phyloP scores from a whole-genome alignment of 2,113 vertebrate species.

The Bettongia penicillata region DNA sequence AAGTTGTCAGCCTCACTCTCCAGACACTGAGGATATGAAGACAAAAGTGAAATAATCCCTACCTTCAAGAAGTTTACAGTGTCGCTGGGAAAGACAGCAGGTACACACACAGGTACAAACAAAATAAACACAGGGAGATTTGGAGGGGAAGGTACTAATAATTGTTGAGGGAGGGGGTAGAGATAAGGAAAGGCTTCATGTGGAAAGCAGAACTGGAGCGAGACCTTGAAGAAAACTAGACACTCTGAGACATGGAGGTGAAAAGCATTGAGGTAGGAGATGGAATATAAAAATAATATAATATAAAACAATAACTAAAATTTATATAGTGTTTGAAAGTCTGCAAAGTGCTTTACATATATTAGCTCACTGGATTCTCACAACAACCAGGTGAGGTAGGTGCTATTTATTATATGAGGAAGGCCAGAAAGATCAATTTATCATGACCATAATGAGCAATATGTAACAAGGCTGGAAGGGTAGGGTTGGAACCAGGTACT shows the following conservation, averaged over 20 bases:
- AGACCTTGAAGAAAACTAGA: too few relatives aligned
- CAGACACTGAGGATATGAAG: background rate
- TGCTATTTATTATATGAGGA: slow-evolving; percentile 9
- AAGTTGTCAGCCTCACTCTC: too few relatives aligned
- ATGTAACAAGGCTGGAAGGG: background rate
- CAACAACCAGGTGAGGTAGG: background rate
- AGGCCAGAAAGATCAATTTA: background rate
- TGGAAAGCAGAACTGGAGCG: too few relatives aligned
- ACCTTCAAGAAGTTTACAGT: background rate
- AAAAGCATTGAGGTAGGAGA: too few relatives aligned
- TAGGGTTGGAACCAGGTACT: background rate
- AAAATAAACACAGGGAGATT: background rate
- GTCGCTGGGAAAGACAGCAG: background rate
- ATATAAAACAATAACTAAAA: background rate
- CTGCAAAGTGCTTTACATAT: background rate
- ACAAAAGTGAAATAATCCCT: background rate
- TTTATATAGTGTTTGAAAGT: background rate
- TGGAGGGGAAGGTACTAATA: background rate
- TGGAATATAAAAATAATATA: too few relatives aligned
- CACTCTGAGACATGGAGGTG: too few relatives aligned
- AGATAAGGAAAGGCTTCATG: background rate
- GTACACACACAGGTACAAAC: background rate
- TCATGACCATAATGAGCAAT: background rate
- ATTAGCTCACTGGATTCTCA: background rate
- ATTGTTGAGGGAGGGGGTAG: too few relatives aligned